phyloP scores from a whole-genome alignment of 2,113 vertebrate species.

The Pogonocichla stellata region DNA sequence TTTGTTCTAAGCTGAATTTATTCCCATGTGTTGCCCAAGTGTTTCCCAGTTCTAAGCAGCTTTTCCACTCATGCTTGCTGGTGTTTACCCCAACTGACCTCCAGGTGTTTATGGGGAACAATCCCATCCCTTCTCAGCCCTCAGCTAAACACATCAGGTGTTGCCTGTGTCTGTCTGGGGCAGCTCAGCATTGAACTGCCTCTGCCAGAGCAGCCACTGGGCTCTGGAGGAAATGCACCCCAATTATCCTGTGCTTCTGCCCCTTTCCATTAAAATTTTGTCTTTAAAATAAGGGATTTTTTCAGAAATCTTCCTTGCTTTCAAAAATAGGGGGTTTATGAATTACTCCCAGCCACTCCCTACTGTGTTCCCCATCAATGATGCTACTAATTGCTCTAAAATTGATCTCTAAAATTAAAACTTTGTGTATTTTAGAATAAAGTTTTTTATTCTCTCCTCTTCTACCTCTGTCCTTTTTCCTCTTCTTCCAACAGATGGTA shows the following conservation, averaged over 20 bases:
- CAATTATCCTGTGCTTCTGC: not conserved
- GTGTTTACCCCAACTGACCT: not conserved
- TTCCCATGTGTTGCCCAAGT: not conserved
- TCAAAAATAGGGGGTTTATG: not conserved
- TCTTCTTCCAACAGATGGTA: slow-evolving; percentile 83
- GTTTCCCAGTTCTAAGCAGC: not conserved
- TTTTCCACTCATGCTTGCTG: not conserved
- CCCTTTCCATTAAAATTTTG: not conserved
- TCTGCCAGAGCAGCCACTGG: not conserved
- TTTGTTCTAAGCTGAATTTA: not conserved
- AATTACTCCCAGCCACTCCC: not conserved
- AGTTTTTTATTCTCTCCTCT: not conserved
- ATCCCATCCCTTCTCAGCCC: not conserved
- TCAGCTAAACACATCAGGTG: not conserved
- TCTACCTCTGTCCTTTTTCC: not conserved
- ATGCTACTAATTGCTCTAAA: not conserved
- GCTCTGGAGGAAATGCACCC: not conserved
- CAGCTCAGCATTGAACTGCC: not conserved
- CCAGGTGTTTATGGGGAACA: not conserved
- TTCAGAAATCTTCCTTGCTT: not conserved
- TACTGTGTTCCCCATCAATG: not conserved
- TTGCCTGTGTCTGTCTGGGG: not conserved
- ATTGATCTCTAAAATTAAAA: not conserved
- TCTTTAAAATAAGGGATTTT: not conserved
- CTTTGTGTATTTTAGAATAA: not conserved